phyloP scores from a whole-genome alignment of 2,797 vertebrate genomes.

The Fringilla coelebs region DNA sequence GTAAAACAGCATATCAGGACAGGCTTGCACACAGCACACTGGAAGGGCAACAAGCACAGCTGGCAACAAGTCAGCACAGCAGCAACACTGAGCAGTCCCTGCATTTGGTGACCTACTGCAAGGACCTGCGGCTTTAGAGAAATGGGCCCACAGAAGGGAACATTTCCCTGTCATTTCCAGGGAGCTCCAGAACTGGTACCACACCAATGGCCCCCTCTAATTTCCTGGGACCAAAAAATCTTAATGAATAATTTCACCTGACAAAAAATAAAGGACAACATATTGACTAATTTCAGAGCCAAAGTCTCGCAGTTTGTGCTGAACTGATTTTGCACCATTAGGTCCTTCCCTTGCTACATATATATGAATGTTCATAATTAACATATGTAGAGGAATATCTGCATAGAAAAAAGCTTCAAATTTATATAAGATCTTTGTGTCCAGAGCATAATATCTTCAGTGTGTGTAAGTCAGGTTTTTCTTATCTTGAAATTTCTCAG shows the following conservation, averaged over 20 bases:
- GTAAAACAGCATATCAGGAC: neutral
- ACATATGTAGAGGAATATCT: neutral
- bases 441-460: neutral
- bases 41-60: neutral
- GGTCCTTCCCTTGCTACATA: neutral
- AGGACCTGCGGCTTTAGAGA: neutral
- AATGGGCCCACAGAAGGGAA: neutral
- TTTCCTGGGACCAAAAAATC: neutral
- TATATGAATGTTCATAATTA: neutral
- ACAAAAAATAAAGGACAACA: neutral
- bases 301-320: neutral
- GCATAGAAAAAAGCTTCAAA: neutral
- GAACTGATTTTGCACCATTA: neutral
- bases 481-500: neutral
- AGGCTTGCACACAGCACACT: neutral
- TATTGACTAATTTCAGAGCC: neutral
- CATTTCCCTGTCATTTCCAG: neutral
- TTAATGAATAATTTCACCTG: neutral
- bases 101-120: neutral
- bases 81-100: neutral
- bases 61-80: neutral
- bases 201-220: neutral
- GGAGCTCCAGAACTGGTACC: neutral
- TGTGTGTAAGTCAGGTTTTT: neutral
- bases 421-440: neutral